These are phyloP conservation scores for Malurus elegans DNA, from an alignment of 2,113 vertebrate species.

Conservation along the genomic window DNA sequence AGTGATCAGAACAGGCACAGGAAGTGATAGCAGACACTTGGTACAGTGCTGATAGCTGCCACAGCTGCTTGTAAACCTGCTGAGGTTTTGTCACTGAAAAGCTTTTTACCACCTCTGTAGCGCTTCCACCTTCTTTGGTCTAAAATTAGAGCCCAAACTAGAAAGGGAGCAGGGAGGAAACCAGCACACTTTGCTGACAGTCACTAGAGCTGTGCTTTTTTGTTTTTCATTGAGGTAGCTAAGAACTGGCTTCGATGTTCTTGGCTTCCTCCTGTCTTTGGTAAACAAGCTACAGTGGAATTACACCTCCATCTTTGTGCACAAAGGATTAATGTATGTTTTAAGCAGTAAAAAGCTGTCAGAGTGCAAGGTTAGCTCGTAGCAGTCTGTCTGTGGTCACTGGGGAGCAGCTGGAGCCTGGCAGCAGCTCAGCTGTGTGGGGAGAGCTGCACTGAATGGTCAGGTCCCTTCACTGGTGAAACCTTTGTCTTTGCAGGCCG, in stretches of 20 bases:
- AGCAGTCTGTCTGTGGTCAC: background rate
- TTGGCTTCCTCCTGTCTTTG: background rate
- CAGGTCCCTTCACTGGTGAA: background rate
- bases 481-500: constrained; percentile 76
- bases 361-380: background rate
- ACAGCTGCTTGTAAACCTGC: background rate
- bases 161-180: background rate
- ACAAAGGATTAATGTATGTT: background rate
- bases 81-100: background rate
- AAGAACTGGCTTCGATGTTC: background rate
- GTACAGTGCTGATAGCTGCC: background rate
- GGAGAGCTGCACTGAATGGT: background rate
- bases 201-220: background rate
- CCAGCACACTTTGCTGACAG: background rate
- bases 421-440: background rate
- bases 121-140: background rate
- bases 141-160: background rate
- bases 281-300: background rate
- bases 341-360: background rate
- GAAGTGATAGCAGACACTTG: background rate
- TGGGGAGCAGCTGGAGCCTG: background rate
- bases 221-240: background rate
- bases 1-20: background rate
- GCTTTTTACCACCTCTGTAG: background rate
- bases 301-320: background rate